Base-by-base conservation (phyloP, 2,888 invertebrate species). In the Cosmia trapezina region DNA sequence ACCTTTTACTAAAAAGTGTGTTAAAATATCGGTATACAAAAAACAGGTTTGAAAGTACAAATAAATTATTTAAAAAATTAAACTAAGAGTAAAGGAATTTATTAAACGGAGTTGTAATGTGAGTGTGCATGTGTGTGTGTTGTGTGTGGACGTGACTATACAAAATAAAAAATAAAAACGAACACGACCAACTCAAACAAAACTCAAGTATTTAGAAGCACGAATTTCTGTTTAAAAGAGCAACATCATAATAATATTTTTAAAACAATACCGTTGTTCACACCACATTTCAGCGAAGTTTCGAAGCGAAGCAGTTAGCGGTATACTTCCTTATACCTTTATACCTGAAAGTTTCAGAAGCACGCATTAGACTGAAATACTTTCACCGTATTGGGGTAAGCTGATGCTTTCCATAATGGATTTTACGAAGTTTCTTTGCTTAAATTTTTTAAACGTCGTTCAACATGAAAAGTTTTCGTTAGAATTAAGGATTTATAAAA, bases 351-450 rank as follows among this genome's bases (percentile, higher is more conserved):
- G 73, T 86, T 88, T 83, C 47, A 67, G 77, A 67, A 77, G 78
- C 80, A 76, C 81, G 80, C 86, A 83, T 88, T 86, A 86, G 72
- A 74, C 62, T 65, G 70, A 78, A 77, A 85, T 80, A 84, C 85
- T 86, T 86, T 82, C 70, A 71, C 62, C 68, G 80, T 81, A 85
- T 87, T 78, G 80, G 72, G 83, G 84, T 85, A 84, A 87, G 81
- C 80, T 80, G 81, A 74, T 77, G 80, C 82, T 87, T 88, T 86
- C 82, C 83, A 81, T 88, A 89, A 90, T 87, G 84, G 86, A 83
- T 86, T 83, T 76, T 71, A 22, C 61, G 53, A 86, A 89, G 78
- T 87, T 87, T 79, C 72, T 86, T 84, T 84, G 78, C 78, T 83
- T 72, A 73, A 80, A 77, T 81, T 87, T 87, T 84, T 84, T 81